These are phyloP conservation scores for Listrodromus nycthemerus DNA, from an alignment of 2,888 invertebrate genomes.

Conservation along the genomic window DNA sequence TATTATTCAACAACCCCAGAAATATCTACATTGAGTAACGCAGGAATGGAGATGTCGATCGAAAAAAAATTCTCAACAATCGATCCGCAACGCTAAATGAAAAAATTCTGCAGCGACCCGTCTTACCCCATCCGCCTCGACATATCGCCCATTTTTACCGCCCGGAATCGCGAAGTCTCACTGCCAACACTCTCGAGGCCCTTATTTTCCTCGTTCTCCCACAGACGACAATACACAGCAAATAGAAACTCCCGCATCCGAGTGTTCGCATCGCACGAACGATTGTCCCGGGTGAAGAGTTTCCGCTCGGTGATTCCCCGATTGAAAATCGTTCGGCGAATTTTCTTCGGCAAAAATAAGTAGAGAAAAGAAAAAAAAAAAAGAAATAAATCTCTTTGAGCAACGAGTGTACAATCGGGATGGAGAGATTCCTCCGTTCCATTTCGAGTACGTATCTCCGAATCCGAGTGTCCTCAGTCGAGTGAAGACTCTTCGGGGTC, in stretches of 20 bases:
- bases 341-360: background rate
- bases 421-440: constrained; percentile 29
- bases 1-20: background rate
- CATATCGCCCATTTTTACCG: too few species aligned
- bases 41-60: background rate
- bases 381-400: constrained; percentile 33
- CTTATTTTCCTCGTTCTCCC: background rate
- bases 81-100: too few species aligned
- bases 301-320: constrained; percentile 20
- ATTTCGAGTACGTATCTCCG: constrained; percentile 17
- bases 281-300: constrained; percentile 15
- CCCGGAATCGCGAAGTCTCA: background rate
- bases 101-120: too few species aligned
- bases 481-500: constrained; percentile 42
- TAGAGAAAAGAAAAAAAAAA: constrained; percentile 2
- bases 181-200: background rate
- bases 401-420: constrained; percentile 21
- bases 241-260: background rate
- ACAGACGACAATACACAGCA: background rate
- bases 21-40: background rate
- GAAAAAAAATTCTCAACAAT: background rate
- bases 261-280: constrained; percentile 6
- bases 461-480: constrained; percentile 37
- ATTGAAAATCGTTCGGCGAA: constrained; percentile 32
- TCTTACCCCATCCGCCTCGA: too few species aligned